Conservation (phyloP, 1,140 invertebrate genomes). For the Drosophila pallidifrons region DNA sequence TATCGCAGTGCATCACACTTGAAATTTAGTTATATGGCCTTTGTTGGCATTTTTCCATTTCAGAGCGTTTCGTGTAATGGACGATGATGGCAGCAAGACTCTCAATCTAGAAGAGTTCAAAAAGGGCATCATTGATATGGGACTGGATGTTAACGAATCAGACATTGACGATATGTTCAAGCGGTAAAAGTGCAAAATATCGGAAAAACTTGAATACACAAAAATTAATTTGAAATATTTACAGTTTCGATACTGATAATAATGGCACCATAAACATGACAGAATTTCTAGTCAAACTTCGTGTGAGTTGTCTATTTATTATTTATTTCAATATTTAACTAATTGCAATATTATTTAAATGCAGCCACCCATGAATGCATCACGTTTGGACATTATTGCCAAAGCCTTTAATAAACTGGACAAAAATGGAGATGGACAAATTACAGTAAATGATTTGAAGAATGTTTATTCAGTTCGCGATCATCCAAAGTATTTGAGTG, state of each 20-base stretch:
- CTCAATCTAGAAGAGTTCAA: conserved; percentile 94
- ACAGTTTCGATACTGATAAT: conserved; percentile 92
- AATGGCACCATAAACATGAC: conserved; percentile 94
- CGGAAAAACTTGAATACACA: background rate
- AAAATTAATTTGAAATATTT: background rate
- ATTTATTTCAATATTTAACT: background rate
- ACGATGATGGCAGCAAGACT: conserved; percentile 94
- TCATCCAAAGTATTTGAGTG: conserved; percentile 90
- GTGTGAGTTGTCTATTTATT: conserved; percentile 88
- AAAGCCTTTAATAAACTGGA: conserved; percentile 96
- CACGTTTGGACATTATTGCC: conserved; percentile 90
- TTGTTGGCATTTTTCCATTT: conserved; percentile 10
- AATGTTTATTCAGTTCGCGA: conserved; percentile 69
- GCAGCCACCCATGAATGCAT: conserved; percentile 94
- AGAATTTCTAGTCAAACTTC: conserved; percentile 93
- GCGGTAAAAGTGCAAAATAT: conserved; percentile 35
- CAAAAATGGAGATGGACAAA: conserved; percentile 92
- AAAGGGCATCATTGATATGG: conserved; percentile 91
- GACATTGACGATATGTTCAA: conserved; percentile 88
- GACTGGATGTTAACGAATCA: conserved; percentile 89
- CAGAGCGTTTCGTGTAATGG: conserved; percentile 95
- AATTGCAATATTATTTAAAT: background rate
- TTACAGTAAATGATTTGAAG: conserved; percentile 93
- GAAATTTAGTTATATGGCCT: background rate
- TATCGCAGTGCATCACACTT: background rate